Evolutionary conservation across 2,888 invertebrate genomes (phyloP).

Genomic region (Platycheirus rosarum): DNA sequence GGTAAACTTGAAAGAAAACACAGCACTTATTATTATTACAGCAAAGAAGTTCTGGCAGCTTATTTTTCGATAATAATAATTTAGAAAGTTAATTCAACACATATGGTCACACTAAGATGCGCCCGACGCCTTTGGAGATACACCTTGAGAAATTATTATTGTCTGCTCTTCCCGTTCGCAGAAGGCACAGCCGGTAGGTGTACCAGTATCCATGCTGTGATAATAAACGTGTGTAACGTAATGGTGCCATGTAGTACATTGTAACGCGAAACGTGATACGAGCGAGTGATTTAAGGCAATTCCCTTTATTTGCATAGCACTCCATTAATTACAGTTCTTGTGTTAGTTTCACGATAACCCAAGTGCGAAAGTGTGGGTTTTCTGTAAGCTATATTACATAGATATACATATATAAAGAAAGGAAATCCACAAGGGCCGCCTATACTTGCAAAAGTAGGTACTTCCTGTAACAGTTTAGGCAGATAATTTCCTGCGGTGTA

Average conservation of each 20-base stretch:
- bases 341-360: constrained; percentile 53
- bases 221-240: constrained; percentile 52
- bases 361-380: constrained; percentile 12
- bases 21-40: too few relatives aligned
- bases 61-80: too few relatives aligned
- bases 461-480: constrained; percentile 44
- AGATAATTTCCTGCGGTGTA: constrained; percentile 56
- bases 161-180: constrained; percentile 48
- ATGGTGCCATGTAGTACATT: constrained; percentile 67
- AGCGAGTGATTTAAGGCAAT: constrained; percentile 68
- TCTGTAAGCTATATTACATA: background rate
- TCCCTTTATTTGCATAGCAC: constrained; percentile 70
- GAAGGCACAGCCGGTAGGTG: background rate
- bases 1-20: too few relatives aligned
- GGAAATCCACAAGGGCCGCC: constrained; percentile 5
- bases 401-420: constrained; percentile 11
- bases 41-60: too few relatives aligned
- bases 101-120: constrained; percentile 14
- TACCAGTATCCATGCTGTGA: background rate
- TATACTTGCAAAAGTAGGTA: constrained; percentile 18
- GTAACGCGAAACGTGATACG: constrained; percentile 62
- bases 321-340: constrained; percentile 68
- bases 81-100: too few relatives aligned
- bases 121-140: constrained; percentile 7
- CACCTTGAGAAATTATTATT: constrained; percentile 62